Conservation (phyloP, 2,113 vertebrate species). For the Probosciger aterrimus region DNA sequence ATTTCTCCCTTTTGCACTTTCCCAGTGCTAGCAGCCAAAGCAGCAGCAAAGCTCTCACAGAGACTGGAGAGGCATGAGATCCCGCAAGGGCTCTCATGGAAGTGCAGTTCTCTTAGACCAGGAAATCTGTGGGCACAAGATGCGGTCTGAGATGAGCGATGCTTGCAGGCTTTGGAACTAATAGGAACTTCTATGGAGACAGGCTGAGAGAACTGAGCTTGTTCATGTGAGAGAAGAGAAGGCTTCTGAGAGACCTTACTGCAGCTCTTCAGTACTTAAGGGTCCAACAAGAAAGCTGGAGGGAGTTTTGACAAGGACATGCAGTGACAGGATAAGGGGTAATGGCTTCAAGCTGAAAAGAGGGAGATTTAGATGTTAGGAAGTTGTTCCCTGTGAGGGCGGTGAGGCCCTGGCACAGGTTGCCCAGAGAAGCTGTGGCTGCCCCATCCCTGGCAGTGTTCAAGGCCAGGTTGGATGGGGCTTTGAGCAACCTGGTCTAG, state of each 20-base stretch:
- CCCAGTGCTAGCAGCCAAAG: not conserved
- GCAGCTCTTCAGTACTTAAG: not conserved
- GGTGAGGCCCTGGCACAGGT: not conserved
- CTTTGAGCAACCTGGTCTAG: not conserved
- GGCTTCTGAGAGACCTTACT: not conserved
- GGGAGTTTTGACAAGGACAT: not conserved
- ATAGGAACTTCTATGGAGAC: not conserved
- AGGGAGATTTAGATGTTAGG: not conserved
- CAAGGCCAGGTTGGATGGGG: not conserved
- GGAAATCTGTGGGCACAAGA: not conserved
- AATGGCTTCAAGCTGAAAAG: not conserved
- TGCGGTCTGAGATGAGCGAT: not conserved
- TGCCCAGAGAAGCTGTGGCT: not conserved
- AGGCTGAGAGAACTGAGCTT: not conserved
- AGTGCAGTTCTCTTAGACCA: not conserved
- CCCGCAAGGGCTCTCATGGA: fast-evolving
- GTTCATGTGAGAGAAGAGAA: not conserved
- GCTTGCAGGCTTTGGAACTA: not conserved
- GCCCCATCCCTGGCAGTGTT: not conserved
- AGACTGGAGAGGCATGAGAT: not conserved
- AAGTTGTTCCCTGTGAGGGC: not conserved
- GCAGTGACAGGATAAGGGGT: not conserved
- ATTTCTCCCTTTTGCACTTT: not conserved
- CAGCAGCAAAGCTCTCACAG: not conserved
- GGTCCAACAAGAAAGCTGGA: not conserved